Evolutionary conservation across 2,797 vertebrate genomes (phyloP), one percentile per base, ranked within the genome.

Genomic region (Centropyge bicolor): DNA sequence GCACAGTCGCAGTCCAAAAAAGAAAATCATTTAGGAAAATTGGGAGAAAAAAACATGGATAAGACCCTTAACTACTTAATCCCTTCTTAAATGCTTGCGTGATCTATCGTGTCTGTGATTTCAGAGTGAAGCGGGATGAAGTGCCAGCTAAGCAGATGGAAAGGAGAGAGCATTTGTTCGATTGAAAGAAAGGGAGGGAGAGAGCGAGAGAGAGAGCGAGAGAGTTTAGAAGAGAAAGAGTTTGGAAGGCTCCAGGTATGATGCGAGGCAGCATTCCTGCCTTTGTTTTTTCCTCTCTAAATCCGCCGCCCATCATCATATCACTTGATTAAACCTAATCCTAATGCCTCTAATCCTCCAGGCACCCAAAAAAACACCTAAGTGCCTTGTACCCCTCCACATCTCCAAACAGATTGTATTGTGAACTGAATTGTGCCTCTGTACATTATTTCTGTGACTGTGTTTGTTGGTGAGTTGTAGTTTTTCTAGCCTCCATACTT

Each of bases 281-380:
- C 27, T 86, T 81, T 86, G 76, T 87, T 78, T 78, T 85, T 74
- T 51, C 45, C 68, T 59, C 60, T 67, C 52, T 76, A 78, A 91
- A 92, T 91, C 86, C 56, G 9, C 57, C 24, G 8, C 63, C 81
- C 74, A 69, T 88, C 80, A 81, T 92, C 80, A 81, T 90, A 90
- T 91, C 82, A 89, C 80, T 83, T 88, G 83, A 91, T 93, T 91
- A 88, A 88, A 90, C 76, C 82, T 88, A 90, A 90, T 88, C 88
- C 88, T 86, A 89, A 89, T 85, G 78, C 86, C 72, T 74, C 45
- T 92, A 86, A 91, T 93, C 87, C 84, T 66, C 49, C 68, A 70
- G 74, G 60, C 74, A 85, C 65, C 74, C 70, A 80, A 83, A 86
- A 83, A 86, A 77, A 54, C 24, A 48, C 62, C 57, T 67, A 68